These are phyloP conservation scores for Henicopernis longicauda DNA, from an alignment of 2,113 vertebrate genomes.

Conservation along the genomic window DNA sequence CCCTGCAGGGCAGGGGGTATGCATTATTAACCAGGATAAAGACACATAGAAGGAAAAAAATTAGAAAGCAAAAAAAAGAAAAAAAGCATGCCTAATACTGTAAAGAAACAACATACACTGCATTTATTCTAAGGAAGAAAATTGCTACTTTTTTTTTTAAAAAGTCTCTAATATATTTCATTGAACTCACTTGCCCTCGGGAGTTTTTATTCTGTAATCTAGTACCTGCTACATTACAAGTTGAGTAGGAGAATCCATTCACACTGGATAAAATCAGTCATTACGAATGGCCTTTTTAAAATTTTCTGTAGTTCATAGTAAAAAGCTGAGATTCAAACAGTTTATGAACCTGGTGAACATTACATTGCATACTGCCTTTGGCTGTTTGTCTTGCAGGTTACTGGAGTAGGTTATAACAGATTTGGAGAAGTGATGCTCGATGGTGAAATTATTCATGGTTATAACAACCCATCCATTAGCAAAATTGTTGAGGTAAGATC, in stretches of 20 bases:
- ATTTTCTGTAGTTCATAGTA: neutral
- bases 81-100: neutral
- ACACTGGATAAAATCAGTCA: neutral
- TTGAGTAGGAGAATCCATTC: neutral
- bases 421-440: constrained; percentile 88
- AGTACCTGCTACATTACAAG: neutral
- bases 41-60: neutral
- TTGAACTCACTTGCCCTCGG: neutral
- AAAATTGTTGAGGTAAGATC: constrained; percentile 89
- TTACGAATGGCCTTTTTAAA: neutral
- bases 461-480: constrained; percentile 85
- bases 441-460: constrained; percentile 90
- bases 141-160: neutral
- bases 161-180: neutral
- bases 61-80: neutral
- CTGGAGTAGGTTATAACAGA: constrained; percentile 94
- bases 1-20: neutral
- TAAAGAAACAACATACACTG: neutral
- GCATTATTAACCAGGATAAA: neutral
- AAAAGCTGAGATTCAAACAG: neutral
- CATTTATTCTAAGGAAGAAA: neutral
- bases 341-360: neutral
- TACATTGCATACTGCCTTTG: neutral
- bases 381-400: constrained; percentile 78
- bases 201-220: neutral